These are phyloP conservation scores for western clawed frog (Xenopus tropicalis) DNA, from an alignment of 2,113 vertebrate species.

Conservation along the genomic window DNA sequence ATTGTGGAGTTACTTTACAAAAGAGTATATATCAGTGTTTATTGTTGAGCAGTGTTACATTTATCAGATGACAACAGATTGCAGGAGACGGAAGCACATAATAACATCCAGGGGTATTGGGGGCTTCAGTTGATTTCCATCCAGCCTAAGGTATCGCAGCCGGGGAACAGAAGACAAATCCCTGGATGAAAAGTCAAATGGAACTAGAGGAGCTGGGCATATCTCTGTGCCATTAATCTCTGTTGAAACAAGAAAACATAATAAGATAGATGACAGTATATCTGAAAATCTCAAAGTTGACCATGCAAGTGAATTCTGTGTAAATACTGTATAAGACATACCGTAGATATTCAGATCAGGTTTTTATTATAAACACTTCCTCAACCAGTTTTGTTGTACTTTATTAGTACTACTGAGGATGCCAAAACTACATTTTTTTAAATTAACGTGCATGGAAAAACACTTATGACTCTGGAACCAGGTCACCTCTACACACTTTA, in stretches of 20 bases:
- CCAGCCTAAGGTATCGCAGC: constrained; percentile 90
- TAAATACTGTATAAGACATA: too few relatives aligned
- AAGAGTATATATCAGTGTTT: too few relatives aligned
- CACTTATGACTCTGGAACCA: too few relatives aligned
- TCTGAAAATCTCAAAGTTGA: not conserved
- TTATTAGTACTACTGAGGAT: too few relatives aligned
- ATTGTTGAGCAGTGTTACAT: not conserved
- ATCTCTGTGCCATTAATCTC: constrained; percentile 90
- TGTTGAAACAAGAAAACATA: constrained; percentile 50
- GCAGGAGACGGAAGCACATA: constrained; percentile 93
- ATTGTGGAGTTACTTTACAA: not conserved
- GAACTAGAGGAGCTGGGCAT: constrained; percentile 68
- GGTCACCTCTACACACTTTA: too few relatives aligned
- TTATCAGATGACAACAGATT: constrained; percentile 82
- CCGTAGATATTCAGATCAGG: too few relatives aligned
- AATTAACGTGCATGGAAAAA: too few relatives aligned
- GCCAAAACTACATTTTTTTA: too few relatives aligned
- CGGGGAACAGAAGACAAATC: constrained; percentile 67
- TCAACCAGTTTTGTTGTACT: too few relatives aligned
- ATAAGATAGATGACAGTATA: not conserved
- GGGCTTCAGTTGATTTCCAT: constrained; percentile 85
- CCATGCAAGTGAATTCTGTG: too few relatives aligned
- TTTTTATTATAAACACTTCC: too few relatives aligned
- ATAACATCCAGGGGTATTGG: constrained; percentile 91
- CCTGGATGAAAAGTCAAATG: constrained; percentile 44